phyloP scores from a whole-genome alignment of 2,797 vertebrate species.

The Acridotheres tristis region DNA sequence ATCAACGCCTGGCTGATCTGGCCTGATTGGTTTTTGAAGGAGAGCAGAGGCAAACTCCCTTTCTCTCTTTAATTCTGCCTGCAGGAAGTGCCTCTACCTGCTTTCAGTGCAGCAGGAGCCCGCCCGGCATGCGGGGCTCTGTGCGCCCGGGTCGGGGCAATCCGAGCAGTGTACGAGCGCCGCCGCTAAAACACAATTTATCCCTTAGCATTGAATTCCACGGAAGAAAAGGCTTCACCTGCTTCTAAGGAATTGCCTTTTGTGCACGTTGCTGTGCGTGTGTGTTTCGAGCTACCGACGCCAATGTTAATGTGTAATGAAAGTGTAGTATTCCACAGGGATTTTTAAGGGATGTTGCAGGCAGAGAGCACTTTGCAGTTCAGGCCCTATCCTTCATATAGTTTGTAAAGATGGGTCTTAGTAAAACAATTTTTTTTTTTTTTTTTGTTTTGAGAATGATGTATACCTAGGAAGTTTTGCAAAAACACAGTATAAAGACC shows the following conservation, averaged over 20 bases:
- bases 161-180: rapidly evolving
- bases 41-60: conserved; percentile 52
- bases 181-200: background rate
- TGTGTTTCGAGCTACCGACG: rapidly evolving
- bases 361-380: background rate
- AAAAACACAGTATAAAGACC: background rate
- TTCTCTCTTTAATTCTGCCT: background rate
- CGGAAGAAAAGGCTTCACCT: background rate
- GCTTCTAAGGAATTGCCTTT: background rate
- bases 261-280: background rate
- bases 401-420: background rate
- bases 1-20: conserved; percentile 48
- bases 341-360: background rate
- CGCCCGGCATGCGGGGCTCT: background rate
- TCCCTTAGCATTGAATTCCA: rapidly evolving
- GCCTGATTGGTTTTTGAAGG: conserved; percentile 77
- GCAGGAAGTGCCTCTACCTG: conserved; percentile 64
- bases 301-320: rapidly evolving
- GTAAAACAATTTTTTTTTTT: background rate
- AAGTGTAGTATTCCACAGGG: background rate
- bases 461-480: background rate
- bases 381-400: background rate
- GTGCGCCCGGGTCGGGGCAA: rapidly evolving
- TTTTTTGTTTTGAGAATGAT: background rate
- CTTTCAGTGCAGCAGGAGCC: background rate